phyloP scores from a whole-genome alignment of 2,797 vertebrate species.

The Mycteria americana region DNA sequence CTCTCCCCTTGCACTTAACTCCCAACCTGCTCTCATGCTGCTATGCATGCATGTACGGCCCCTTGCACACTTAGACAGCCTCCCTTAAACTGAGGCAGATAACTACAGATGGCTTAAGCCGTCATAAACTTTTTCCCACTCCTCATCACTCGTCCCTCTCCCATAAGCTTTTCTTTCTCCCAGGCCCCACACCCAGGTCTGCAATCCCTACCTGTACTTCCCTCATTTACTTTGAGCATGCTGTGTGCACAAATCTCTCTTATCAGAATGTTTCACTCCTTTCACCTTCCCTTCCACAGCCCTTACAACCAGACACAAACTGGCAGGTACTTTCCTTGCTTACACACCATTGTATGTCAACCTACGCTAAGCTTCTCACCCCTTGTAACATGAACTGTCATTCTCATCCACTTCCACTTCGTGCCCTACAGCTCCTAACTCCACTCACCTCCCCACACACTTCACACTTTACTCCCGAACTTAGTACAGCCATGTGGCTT shows the following conservation, averaged over 20 bases:
- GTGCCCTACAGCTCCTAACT: background rate
- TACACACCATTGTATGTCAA: background rate
- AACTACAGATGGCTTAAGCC: background rate
- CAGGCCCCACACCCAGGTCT: background rate
- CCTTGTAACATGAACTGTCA: background rate
- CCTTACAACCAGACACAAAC: background rate
- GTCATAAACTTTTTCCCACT: background rate
- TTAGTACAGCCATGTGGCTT: background rate
- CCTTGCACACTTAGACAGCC: background rate
- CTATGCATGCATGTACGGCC: background rate
- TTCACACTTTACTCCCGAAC: constrained; percentile 11
- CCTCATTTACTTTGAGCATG: background rate
- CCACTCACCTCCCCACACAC: background rate
- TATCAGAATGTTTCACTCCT: background rate
- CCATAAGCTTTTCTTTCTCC: background rate
- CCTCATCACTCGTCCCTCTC: background rate
- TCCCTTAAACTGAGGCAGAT: background rate
- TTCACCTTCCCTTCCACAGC: background rate
- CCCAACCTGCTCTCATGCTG: background rate
- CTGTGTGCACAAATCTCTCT: background rate
- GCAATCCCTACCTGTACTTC: background rate
- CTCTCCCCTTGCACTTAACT: background rate
- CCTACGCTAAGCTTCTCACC: background rate
- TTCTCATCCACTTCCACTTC: background rate
- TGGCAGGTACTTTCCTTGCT: background rate